phyloP scores from a whole-genome alignment of 2,113 vertebrate genomes.

The Phrynosoma blainvillii region DNA sequence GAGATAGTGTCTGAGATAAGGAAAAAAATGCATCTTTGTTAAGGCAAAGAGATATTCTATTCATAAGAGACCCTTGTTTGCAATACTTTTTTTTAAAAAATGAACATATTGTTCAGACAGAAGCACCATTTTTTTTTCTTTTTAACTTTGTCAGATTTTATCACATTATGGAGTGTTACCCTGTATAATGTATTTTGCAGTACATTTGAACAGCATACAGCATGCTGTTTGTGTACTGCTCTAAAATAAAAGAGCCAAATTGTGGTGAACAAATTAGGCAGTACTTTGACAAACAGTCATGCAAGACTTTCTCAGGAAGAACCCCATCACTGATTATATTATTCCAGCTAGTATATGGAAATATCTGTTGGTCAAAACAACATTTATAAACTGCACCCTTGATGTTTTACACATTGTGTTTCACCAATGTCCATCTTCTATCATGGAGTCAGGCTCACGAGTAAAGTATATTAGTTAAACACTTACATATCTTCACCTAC shows the following conservation, averaged over 20 bases:
- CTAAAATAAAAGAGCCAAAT: conserved; percentile 29
- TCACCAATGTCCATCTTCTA: too few relatives aligned
- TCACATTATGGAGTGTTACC: conserved; percentile 59
- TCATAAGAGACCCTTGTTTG: conserved; percentile 38
- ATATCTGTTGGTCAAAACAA: too few relatives aligned
- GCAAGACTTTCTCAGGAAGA: background rate
- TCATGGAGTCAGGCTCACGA: too few relatives aligned
- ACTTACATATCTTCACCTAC: too few relatives aligned
- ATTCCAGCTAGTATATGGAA: background rate
- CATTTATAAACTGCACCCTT: too few relatives aligned
- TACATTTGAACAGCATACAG: conserved; percentile 62
- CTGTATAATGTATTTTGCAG: conserved; percentile 57
- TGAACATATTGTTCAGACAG: conserved; percentile 56
- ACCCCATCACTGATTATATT: background rate
- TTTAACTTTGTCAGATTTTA: conserved; percentile 58
- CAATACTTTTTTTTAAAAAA: conserved; percentile 57
- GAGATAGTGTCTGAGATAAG: background rate
- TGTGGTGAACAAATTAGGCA: conserved; percentile 42
- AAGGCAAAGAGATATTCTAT: background rate
- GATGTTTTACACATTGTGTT: too few relatives aligned
- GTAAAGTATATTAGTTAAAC: too few relatives aligned
- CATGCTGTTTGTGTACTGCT: conserved; percentile 38
- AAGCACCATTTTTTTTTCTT: conserved; percentile 51
- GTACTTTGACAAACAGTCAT: conserved; percentile 4
- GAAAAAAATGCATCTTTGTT: too few relatives aligned